These are phyloP conservation scores for Corticium candelabrum DNA, from an alignment of 37 sponge, comb jelly and placozoan genomes.

Conservation along the genomic window DNA sequence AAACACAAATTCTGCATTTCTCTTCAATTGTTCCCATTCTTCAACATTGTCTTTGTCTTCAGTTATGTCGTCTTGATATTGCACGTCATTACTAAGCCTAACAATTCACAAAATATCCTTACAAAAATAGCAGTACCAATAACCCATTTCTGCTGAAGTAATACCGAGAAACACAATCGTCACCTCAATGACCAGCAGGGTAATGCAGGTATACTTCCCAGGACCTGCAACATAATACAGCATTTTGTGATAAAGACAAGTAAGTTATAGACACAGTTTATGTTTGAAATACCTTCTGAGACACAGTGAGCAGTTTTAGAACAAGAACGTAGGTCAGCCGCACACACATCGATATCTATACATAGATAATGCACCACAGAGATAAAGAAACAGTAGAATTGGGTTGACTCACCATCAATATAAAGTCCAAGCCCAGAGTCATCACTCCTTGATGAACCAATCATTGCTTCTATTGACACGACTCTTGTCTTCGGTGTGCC, in stretches of 20 bases:
- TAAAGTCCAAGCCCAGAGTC: too few relatives aligned
- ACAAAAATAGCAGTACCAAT: too few relatives aligned
- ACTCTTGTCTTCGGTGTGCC: not conserved
- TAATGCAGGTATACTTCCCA: not conserved
- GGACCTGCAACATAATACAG: not conserved
- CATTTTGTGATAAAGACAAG: not conserved
- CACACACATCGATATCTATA: not conserved
- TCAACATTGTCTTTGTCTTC: not conserved
- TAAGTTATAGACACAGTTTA: too few relatives aligned
- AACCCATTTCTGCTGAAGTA: too few relatives aligned
- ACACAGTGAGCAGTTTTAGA: not conserved
- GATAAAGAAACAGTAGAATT: too few relatives aligned
- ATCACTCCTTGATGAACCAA: too few relatives aligned
- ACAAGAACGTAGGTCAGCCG: not conserved
- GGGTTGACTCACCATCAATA: not conserved
- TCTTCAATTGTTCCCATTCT: not conserved
- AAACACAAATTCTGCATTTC: not conserved
- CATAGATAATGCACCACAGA: not conserved
- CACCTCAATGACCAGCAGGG: not conserved
- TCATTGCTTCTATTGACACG: too few relatives aligned
- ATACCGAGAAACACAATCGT: not conserved
- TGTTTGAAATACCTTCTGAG: not conserved
- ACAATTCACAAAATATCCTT: too few relatives aligned
- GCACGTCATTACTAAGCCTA: too few relatives aligned
- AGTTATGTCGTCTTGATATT: not conserved